phyloP scores from a whole-genome alignment of 2,888 invertebrate species.

The Tigriopus californicus region DNA sequence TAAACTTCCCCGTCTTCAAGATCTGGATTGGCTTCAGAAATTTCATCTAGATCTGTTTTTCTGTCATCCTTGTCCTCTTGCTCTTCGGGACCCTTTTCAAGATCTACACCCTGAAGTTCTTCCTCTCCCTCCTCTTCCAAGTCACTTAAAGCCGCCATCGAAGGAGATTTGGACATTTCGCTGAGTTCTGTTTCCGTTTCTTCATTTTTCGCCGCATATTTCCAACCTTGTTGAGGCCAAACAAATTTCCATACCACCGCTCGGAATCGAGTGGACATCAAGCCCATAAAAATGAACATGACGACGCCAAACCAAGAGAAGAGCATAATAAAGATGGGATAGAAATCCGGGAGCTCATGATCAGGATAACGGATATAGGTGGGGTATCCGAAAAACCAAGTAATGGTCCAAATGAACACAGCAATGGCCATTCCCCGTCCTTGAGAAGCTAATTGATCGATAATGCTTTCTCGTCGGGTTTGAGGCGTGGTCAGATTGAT shows the following conservation, averaged over 20 bases:
- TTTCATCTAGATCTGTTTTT: too few species aligned
- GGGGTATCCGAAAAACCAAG: background rate
- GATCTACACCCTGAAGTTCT: background rate
- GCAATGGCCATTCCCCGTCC: background rate
- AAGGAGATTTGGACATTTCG: background rate
- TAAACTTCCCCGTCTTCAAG: too few species aligned
- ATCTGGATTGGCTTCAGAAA: too few species aligned
- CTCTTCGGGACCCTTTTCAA: too few species aligned
- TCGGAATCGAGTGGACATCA: background rate
- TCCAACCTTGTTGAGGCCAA: too few species aligned
- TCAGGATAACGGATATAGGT: background rate
- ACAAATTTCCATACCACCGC: background rate
- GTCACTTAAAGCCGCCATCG: background rate
- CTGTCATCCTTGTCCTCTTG: too few species aligned
- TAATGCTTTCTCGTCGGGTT: background rate
- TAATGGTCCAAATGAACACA: background rate
- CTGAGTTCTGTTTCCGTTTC: background rate
- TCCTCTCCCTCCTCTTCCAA: background rate
- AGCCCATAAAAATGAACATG: conserved; percentile 1
- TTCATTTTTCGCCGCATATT: background rate
- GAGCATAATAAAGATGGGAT: conserved; percentile 9
- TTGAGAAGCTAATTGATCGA: background rate
- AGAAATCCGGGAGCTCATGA: conserved; percentile 9
- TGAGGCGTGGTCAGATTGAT: background rate
- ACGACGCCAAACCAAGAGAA: conserved; percentile 14